Conservation (phyloP, 2,888 invertebrate species). For the Caenorhabditis afra region DNA sequence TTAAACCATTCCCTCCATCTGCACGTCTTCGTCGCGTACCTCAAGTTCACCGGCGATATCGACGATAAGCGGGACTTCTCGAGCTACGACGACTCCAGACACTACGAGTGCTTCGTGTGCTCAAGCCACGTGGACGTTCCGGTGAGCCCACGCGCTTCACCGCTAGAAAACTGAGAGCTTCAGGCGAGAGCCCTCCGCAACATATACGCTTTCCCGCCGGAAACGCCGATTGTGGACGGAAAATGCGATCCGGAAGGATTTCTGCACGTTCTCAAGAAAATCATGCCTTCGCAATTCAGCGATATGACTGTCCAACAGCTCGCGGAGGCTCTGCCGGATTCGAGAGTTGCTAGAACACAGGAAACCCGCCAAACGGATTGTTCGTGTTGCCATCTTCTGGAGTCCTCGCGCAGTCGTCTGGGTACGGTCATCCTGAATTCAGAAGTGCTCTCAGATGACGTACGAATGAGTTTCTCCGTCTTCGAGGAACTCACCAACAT, state of each 20-base stretch:
- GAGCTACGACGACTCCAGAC: slow-evolving; percentile 1
- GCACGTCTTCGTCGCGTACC: slow-evolving; percentile 10
- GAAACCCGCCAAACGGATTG: background rate
- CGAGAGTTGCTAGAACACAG: background rate
- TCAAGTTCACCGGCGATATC: slow-evolving; percentile 2
- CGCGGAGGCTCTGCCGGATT: background rate
- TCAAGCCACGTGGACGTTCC: slow-evolving; percentile 1
- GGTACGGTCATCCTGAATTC: background rate
- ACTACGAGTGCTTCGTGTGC: slow-evolving; percentile 13
- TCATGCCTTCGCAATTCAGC: background rate
- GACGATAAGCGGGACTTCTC: background rate
- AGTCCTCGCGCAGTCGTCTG: slow-evolving; percentile 2
- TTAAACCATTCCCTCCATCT: background rate
- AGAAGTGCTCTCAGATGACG: background rate
- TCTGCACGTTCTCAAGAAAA: slow-evolving; percentile 9
- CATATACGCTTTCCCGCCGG: slow-evolving; percentile 15
- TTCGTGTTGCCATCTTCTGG: slow-evolving; percentile 1
- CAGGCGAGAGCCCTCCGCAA: slow-evolving; percentile 15
- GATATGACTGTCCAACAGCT: background rate
- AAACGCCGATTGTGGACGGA: background rate
- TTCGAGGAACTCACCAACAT: slow-evolving; percentile 8
- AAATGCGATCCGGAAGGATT: slow-evolving; percentile 1
- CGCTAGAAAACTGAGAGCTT: background rate
- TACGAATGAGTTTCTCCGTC: background rate
- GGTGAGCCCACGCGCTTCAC: too few relatives aligned